A percentile compares a stretch with the other conserved stretches of the same genome.
Evolutionary conservation across 2,888 invertebrate genomes (phyloP).

Genomic region (Oscheius sp.): DNA sequence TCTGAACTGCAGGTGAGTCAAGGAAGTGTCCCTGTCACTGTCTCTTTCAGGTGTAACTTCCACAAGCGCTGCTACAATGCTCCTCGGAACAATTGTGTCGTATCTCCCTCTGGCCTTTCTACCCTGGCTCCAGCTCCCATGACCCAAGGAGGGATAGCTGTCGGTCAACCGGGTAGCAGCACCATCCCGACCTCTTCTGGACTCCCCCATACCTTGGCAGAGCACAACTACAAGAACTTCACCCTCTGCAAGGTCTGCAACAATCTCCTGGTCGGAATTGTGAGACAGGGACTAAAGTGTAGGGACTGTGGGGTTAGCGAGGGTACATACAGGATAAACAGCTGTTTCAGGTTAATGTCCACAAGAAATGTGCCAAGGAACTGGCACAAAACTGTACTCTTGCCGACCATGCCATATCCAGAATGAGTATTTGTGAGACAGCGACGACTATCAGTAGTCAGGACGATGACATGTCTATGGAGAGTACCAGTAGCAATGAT

Average conservation of each 20-base stretch:
- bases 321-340: background rate
- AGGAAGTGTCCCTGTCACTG: background rate
- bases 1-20: conserved; percentile 61
- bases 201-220: conserved; percentile 72
- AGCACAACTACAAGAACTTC: conserved; percentile 73
- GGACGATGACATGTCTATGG: conserved; percentile 21
- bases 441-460: conserved; percentile 8
- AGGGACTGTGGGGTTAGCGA: conserved; percentile 70
- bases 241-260: conserved; percentile 73
- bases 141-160: conserved; percentile 24
- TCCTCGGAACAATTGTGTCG: conserved; percentile 69
- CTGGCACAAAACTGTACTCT: conserved; percentile 69
- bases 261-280: conserved; percentile 72
- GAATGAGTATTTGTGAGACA: conserved; percentile 41
- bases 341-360: conserved; percentile 69
- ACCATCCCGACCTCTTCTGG: conserved; percentile 33
- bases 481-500: conserved; percentile 39
- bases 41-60: conserved; percentile 65
- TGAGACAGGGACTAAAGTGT: conserved; percentile 73
- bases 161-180: background rate
- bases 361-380: conserved; percentile 70
- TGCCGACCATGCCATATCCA: conserved; percentile 55
- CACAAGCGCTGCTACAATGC: conserved; percentile 72
- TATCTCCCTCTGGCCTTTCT: conserved; percentile 18
- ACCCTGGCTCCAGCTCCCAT: conserved; percentile 23